A percentile compares a stretch with the other conserved stretches of the same genome.
Conservation (phyloP, 2,888 invertebrate species). For the Thera britannica region DNA sequence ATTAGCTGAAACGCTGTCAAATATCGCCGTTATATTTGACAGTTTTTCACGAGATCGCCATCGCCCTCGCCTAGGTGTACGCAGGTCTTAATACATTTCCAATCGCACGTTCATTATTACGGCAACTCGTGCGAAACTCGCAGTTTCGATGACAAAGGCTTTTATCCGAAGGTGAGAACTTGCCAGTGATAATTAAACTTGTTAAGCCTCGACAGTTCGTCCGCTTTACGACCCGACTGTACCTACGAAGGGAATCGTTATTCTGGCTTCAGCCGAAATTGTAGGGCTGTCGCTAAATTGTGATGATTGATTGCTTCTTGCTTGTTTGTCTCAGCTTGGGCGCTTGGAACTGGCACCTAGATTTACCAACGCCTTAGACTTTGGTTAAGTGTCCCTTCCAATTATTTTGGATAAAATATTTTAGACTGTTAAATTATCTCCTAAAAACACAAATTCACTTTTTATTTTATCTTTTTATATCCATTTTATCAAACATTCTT, state of each 20-base stretch:
- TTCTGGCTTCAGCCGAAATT: conserved; percentile 28
- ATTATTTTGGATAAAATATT: too few species aligned
- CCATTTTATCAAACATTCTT: too few species aligned
- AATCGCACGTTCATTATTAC: conserved; percentile 23
- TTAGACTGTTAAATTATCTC: too few species aligned
- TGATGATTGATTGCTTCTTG: background rate
- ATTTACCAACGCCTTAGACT: too few species aligned
- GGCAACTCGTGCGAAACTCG: conserved; percentile 17
- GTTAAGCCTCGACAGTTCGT: conserved; percentile 47
- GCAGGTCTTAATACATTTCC: conserved; percentile 7
- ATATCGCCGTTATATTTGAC: too few species aligned
- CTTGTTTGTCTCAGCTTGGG: background rate
- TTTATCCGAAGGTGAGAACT: conserved; percentile 39
- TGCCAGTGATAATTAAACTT: conserved; percentile 55
- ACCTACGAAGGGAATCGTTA: conserved; percentile 29
- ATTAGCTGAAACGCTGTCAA: too few species aligned
- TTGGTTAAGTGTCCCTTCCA: too few species aligned
- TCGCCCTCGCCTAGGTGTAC: too few species aligned
- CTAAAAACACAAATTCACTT: too few species aligned
- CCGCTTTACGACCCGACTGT: conserved; percentile 48
- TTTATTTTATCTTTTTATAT: too few species aligned
- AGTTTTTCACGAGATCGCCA: too few species aligned
- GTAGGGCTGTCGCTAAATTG: conserved; percentile 35
- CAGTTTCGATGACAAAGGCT: conserved; percentile 28
- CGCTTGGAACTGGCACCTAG: background rate